Evolutionary conservation across 1,140 invertebrate species (phyloP).

Genomic region (Nilaparvata lugens): DNA sequence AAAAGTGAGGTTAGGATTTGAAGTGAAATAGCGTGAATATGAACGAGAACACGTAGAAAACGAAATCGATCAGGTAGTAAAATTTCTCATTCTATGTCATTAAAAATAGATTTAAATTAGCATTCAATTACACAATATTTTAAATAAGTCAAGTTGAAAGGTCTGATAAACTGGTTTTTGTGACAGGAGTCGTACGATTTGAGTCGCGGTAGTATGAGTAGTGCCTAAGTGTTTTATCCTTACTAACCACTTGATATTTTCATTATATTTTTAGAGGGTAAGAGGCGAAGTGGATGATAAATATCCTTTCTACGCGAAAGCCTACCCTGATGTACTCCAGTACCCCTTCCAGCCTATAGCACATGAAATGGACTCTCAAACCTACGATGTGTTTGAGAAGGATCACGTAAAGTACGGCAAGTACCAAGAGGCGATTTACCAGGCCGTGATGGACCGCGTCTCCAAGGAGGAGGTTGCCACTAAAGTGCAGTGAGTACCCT

Average conservation of each 20-base stretch:
- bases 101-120: no score
- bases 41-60: no score
- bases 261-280: no score
- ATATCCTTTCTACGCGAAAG: conserved; percentile 47
- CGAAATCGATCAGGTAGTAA: no score
- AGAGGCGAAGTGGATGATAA: conserved; percentile 38
- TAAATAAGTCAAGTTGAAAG: no score
- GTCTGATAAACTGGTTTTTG: no score
- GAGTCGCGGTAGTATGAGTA: no score
- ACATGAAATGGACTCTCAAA: conserved; percentile 93
- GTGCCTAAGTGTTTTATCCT: no score
- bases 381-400: conserved; percentile 98
- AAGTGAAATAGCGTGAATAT: no score
- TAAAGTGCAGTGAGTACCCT: conserved; percentile 20
- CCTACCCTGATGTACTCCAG: conserved; percentile 90
- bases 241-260: conserved; percentile 15
- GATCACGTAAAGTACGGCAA: conserved; percentile 94
- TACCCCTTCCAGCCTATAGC: conserved; percentile 84
- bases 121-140: no score
- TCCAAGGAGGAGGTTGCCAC: conserved; percentile 29
- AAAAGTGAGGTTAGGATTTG: no score
- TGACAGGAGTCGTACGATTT: no score
- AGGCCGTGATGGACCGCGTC: conserved; percentile 56
- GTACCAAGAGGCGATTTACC: conserved; percentile 76
- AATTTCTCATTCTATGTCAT: neutral